Evolutionary conservation across 2,113 vertebrate species (phyloP).

Genomic region (Sinocyclocheilus anophthalmus): DNA sequence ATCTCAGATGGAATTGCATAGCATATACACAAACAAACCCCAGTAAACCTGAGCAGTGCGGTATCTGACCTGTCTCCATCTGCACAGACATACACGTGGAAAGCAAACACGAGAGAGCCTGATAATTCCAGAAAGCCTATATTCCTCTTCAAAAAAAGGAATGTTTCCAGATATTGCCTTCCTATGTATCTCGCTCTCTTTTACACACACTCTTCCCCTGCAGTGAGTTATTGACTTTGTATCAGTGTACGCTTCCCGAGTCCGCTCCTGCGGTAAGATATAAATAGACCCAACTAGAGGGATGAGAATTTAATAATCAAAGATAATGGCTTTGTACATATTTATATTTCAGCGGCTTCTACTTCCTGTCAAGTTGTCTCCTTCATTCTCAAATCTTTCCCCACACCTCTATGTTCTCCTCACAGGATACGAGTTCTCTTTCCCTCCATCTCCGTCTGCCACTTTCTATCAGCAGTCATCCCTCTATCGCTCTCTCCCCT

Average conservation of each 20-base stretch:
- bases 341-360: slow-evolving; percentile 59
- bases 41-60: background rate
- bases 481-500: background rate
- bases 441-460: slow-evolving; percentile 5
- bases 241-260: slow-evolving; percentile 60
- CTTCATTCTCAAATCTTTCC: background rate
- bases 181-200: slow-evolving; percentile 55
- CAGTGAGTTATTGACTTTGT: slow-evolving; percentile 70
- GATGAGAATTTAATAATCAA: slow-evolving; percentile 70
- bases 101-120: slow-evolving; percentile 61
- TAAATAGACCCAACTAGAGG: slow-evolving; percentile 72
- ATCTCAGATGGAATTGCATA: slow-evolving; percentile 1
- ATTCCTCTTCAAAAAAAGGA: slow-evolving; percentile 61
- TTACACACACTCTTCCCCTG: slow-evolving; percentile 58
- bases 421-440: background rate
- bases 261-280: slow-evolving; percentile 64
- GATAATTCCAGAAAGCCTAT: slow-evolving; percentile 68
- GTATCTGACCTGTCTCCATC: background rate
- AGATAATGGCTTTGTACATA: slow-evolving; percentile 58
- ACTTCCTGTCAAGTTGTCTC: slow-evolving; percentile 9
- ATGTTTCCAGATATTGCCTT: slow-evolving; percentile 67
- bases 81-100: slow-evolving; percentile 62
- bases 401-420: background rate
- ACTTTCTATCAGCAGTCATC: slow-evolving; percentile 1
- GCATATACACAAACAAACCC: slow-evolving; percentile 20